Evolutionary conservation across 2,113 vertebrate genomes (phyloP).

Genomic region (Recurvirostra avosetta): DNA sequence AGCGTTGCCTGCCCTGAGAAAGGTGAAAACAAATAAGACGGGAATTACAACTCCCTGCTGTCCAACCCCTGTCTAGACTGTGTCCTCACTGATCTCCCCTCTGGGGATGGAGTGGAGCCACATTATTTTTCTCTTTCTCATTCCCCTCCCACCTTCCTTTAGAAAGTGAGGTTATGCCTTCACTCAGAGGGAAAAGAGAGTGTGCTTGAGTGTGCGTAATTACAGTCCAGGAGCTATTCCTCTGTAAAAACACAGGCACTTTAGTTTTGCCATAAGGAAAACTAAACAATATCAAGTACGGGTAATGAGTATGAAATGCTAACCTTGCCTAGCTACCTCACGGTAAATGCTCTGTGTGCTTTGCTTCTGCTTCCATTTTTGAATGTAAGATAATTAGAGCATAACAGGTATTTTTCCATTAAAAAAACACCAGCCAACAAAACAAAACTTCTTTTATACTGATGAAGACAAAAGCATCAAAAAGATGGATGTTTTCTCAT

Average conservation of each 20-base stretch:
- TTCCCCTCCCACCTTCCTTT: slow-evolving; percentile 7
- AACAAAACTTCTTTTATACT: neutral
- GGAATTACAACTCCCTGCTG: slow-evolving; percentile 37
- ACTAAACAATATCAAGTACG: neutral
- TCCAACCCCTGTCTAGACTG: slow-evolving; percentile 49
- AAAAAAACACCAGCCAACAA: neutral
- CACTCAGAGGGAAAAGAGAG: neutral
- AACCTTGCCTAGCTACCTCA: neutral
- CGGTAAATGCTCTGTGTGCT: neutral
- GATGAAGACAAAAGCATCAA: neutral
- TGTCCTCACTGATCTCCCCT: slow-evolving; percentile 19
- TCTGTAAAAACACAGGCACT: neutral
- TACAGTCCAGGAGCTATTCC: neutral
- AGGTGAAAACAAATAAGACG: slow-evolving; percentile 7
- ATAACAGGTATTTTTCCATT: neutral
- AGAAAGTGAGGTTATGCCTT: slow-evolving; percentile 23
- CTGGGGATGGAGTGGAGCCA: slow-evolving; percentile 37
- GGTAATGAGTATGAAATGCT: neutral
- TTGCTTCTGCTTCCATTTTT: neutral
- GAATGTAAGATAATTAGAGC: neutral
- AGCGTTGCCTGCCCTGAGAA: neutral
- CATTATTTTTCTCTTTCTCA: slow-evolving; percentile 41
- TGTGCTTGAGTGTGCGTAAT: neutral
- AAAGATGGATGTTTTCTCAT: neutral
- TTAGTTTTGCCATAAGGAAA: neutral